Base-by-base conservation (phyloP, 2,888 invertebrate genomes). In the Apeira syringaria region DNA sequence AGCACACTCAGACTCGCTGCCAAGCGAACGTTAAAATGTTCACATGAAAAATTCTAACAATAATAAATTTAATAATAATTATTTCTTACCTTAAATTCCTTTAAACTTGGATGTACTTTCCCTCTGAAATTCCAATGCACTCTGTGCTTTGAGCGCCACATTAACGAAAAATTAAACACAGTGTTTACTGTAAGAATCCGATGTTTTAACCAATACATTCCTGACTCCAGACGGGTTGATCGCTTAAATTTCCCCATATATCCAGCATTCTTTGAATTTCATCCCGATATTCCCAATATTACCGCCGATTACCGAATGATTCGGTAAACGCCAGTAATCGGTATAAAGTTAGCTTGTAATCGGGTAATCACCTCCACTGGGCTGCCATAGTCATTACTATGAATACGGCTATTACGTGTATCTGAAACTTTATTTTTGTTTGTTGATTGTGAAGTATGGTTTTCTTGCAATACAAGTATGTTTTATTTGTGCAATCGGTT, bases 281-380 rank as follows among this genome's bases (percentile, higher is more conserved):
- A 34, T 48, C 44, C 55, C 59, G 59, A 68, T 71, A 64, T 77
- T 79, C 72, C 74, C 72, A 74, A 82, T 79, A 80, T 79, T 77
- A 61, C 50, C 55, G 67, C 63, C 79, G 79, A 82, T 86, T 86
- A 86, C 83, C 73, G 75, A 80, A 85, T 84, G 75, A 79, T 80
- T 76, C 74, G 70, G 85, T 87, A 86, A 88, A 80, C 68, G 83
- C 47, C 44, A 43, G 64, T 67, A 68, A 68, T 64, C 39, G 38
- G 39, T 24, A 37, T 22, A 30, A 44, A 20, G 39, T 39, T 31
- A 35, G 39, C 74, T 78, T 80, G 87, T 88, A 85, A 86, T 85
- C 84, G 74, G 80, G 88, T 88, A 86, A 86, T 85, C 84, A 74
- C 82, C 79, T 77, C 72, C 57, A 73, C 65, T 70, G 32, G 72